Base-by-base conservation (phyloP, 1,140 invertebrate species). In the Brachionus manjavacas region DNA sequence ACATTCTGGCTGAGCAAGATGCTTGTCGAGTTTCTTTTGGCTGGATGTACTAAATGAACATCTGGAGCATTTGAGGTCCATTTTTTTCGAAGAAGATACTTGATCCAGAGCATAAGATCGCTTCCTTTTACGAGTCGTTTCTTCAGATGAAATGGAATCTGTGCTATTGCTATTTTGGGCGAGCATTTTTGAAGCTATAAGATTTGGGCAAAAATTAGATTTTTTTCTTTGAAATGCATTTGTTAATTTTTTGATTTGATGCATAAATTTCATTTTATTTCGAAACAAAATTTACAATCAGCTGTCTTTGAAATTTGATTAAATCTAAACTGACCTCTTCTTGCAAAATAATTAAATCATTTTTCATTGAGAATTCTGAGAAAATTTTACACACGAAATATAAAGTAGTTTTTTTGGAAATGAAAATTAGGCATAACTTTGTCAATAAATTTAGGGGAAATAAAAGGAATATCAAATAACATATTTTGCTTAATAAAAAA, bases 221-320 rank as follows among this genome's bases (percentile, higher is more conserved):
- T 28, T 41, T 41, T 31, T 72, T 39, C 25, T 20, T 72, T 16
- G 7, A 0, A 16, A 16, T 72, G 39, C 9, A 41, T 41, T 41
- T 41, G n/a, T 23, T 41, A 20, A 41, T 39, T 72, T 41, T 72
- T 16, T n/a, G 8, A 35, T 41, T 39, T 7, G 20, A 41, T 72
- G 31, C 39, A 41, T 72, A 16, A 39, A 41, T 72, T 72, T 72
- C 1, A 6, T 16, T 20, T 39, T 1, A 72, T 72, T 72, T 72
- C 68, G 68, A 72, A 72, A 72, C 20, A 39, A 72, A 39, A 39
- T 72, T 72, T 72, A 72, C 68, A 72, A 72, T 20, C 68, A 72
- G 68, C 68, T 72, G 66, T 8, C 39, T 72, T 72, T 72, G 16
- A 52, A 52, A n/a, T 52, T 16, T 52, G 46, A 52, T 6, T 52